Base-by-base conservation (phyloP, 2,113 vertebrate species). In the Laterallus jamaicensis region DNA sequence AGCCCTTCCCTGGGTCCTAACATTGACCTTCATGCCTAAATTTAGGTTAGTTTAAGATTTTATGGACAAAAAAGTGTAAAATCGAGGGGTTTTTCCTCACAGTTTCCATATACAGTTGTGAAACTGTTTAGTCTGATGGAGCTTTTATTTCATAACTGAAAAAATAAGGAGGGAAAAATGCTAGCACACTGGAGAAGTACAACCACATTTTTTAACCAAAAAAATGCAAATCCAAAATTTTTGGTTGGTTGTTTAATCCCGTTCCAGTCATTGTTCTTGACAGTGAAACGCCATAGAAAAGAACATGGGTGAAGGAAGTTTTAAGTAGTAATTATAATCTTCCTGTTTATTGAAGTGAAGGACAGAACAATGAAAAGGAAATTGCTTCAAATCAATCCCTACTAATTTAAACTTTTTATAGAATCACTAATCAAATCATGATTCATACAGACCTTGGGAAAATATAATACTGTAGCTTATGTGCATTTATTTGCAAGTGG, bases 391-490 rank as follows among this genome's bases (percentile, higher is more conserved):
- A 71, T 86, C 52, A 87, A 49, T 85, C 25, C 18, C 26, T 93
- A 44, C 58, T 87, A 54, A 91, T 97, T 92, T 58, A 37, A 87
- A n/a, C 29, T 79, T 60, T 60, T 92, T 88, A 29, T 79, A 73
- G 77, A 76, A 60, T 91, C 49, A 25, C 22, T 93, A 75, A 87
- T 92, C 20, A 92, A 93, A 85, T 18, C 21, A 24, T 73, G 79
- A 73, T 59, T 92, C 54, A 62, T 91, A 82, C 69, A 79, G 18
- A 84, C 37, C 32, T 73, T 54, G 14, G 26, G 40, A 91, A 54
- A 89, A 64, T 69, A 50, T 69, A 76, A 50, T 47, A 44, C 16
- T 87, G 19, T 76, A 91, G 10, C 6, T 63, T 81, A 55, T 64
- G 35, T 86, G 52, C 39, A 59, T 86, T 85, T 90, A 26, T 82